phyloP scores from a whole-genome alignment of 2,113 vertebrate species.

The Formicarius rufipectus region DNA sequence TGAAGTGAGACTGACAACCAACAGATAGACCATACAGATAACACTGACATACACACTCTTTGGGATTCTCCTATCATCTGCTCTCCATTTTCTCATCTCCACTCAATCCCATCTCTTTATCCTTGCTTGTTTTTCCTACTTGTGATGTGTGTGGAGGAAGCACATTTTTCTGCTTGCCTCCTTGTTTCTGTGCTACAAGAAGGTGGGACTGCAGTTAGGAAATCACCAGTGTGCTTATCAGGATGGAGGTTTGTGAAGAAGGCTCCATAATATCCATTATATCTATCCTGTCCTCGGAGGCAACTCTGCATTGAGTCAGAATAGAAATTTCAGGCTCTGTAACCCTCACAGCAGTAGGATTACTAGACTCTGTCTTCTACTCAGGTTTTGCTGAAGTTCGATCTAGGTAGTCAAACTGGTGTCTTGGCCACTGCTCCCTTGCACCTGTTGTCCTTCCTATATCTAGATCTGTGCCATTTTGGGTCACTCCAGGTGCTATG shows the following conservation, averaged over 20 bases:
- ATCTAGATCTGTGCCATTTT: not conserved
- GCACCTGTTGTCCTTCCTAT: not conserved
- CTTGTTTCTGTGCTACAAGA: not conserved
- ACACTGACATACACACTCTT: rapidly evolving
- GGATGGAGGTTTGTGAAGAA: not conserved
- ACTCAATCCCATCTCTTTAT: not conserved
- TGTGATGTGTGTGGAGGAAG: rapidly evolving
- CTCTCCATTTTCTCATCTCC: not conserved
- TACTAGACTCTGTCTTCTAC: not conserved
- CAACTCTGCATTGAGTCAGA: not conserved
- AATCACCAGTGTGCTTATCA: not conserved
- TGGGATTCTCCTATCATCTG: not conserved
- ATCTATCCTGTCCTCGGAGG: not conserved
- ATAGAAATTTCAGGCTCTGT: not conserved
- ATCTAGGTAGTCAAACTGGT: not conserved
- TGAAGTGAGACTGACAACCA: not conserved
- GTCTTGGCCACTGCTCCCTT: not conserved
- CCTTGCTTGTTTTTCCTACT: not conserved
- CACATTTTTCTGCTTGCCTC: not conserved
- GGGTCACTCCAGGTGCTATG: not conserved
- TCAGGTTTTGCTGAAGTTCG: not conserved
- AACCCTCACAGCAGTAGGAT: not conserved
- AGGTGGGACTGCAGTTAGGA: not conserved
- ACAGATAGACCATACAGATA: not conserved
- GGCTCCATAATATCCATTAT: rapidly evolving